Base-by-base conservation (phyloP, 2,888 invertebrate species). In the Melinopterus prodromus region DNA sequence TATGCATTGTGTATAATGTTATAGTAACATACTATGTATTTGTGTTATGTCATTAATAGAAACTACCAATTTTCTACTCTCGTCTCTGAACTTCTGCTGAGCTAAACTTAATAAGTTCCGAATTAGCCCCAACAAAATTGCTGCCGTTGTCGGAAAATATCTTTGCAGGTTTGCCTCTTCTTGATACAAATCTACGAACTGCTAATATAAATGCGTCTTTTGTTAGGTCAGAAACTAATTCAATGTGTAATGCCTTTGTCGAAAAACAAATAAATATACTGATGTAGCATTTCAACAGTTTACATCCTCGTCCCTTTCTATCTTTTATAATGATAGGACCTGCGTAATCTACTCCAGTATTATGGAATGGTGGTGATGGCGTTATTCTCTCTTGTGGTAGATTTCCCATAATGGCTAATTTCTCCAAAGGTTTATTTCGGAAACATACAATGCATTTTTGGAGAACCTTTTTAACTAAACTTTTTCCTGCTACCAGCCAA, bases 261-360 rank as follows among this genome's bases (percentile, higher is more conserved):
- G 78, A 70, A 38, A 84, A 80, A 53, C 84, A 84, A 7, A 85
- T 78, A 77, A 84, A 84, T 16, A 84, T 12, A 72, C 77, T 80
- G 15, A 84, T 71, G 26, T 83, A 84, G 6, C 80, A 76, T 76
- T 84, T 84, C 7, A 53, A 76, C 71, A n/a, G 36, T 74, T 76
- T 81, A 16, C 77, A 26, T 9, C 80, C 80, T 2, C 35, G 12
- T 26, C 82, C 53, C 37, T 16, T 76, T 77, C 76, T 76, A 37
- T 76, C 78, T 9, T 69, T 70, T n/a, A 82, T 81, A 1, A 35
- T 7, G 69, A 81, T 76, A 6, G 79, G 76, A 5, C 80, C 82
- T 2, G 80, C 77, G 14, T 79, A 81, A 72, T 82, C 82, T 5
- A 81, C 74, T 0, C 80, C 81, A 9, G 74, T 70, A 14, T 38